Evolutionary conservation across 2,888 invertebrate species (phyloP).

Genomic region (Cephus nigrinus): DNA sequence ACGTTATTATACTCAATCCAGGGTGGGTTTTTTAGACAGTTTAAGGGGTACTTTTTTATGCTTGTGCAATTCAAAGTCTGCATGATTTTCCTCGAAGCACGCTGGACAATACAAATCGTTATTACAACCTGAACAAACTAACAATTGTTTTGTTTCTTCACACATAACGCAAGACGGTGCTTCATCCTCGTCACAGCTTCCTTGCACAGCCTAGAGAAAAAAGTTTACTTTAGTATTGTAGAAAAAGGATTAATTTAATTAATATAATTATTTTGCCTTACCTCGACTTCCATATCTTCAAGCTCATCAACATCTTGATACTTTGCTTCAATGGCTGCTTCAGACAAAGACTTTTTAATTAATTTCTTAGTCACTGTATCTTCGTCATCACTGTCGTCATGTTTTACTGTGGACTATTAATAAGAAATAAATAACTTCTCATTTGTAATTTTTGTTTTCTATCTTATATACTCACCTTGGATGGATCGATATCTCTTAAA

Average conservation of each 20-base stretch:
- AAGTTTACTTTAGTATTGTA: neutral
- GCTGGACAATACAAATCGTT: constrained; percentile 82
- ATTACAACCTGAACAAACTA: constrained; percentile 81
- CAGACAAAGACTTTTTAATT: constrained; percentile 63
- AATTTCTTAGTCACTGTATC: constrained; percentile 56
- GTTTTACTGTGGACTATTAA: no score
- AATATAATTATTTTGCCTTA: constrained; percentile 15
- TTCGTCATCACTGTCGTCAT: constrained; percentile 64
- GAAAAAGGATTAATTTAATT: neutral
- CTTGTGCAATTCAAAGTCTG: constrained; percentile 69
- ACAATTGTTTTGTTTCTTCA: constrained; percentile 78
- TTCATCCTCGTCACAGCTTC: constrained; percentile 63
- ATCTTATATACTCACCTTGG: constrained; percentile 27
- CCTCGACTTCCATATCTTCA: constrained; percentile 50
- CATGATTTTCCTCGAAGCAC: constrained; percentile 81
- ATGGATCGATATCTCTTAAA: constrained; percentile 66
- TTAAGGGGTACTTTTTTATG: constrained; percentile 45
- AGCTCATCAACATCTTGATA: constrained; percentile 48
- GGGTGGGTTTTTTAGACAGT: neutral
- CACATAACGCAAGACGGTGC: constrained; percentile 89
- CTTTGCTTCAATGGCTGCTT: constrained; percentile 67
- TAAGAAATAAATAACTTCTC: neutral
- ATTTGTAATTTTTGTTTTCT: no score
- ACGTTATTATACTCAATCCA: constrained; percentile 1
- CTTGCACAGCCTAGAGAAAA: constrained; percentile 12